phyloP scores from a whole-genome alignment of 2,888 invertebrate species.

The Lasioglossum oenotherae region DNA sequence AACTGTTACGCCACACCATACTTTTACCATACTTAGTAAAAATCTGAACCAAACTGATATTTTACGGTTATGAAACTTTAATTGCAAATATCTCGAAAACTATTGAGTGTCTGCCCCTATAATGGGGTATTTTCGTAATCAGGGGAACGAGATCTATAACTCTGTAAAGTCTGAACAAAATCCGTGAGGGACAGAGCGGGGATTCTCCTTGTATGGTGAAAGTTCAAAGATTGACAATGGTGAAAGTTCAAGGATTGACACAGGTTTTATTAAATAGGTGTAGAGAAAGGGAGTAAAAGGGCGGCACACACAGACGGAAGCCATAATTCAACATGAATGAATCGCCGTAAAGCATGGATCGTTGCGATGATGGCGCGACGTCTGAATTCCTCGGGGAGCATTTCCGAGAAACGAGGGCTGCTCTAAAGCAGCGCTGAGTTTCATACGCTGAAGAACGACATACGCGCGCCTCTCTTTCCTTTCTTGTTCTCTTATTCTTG shows the following conservation, averaged over 20 bases:
- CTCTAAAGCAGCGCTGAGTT: slow-evolving; percentile 31
- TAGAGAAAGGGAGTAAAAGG: neutral
- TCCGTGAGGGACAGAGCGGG: too few species aligned
- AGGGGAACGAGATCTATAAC: too few species aligned
- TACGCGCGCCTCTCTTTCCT: slow-evolving; percentile 2
- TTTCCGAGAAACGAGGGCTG: slow-evolving; percentile 49
- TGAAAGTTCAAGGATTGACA: neutral
- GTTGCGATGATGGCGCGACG: slow-evolving; percentile 18
- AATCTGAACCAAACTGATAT: too few species aligned
- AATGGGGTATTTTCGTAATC: too few species aligned
- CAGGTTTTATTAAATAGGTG: neutral
- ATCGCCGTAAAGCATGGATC: slow-evolving; percentile 26
- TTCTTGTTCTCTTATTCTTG: slow-evolving; percentile 40
- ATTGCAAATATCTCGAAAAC: too few species aligned
- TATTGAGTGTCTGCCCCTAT: too few species aligned
- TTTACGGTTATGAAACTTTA: too few species aligned
- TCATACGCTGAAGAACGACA: slow-evolving; percentile 31
- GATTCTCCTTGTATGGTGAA: neutral
- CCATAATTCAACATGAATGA: slow-evolving; percentile 14
- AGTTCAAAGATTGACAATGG: neutral
- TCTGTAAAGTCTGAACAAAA: too few species aligned
- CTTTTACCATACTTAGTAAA: too few species aligned
- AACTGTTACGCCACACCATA: too few species aligned
- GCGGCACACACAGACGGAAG: neutral
- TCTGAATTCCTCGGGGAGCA: slow-evolving; percentile 31